Base-by-base conservation (phyloP, 1,140 invertebrate species). In the Aphidius ervi region DNA sequence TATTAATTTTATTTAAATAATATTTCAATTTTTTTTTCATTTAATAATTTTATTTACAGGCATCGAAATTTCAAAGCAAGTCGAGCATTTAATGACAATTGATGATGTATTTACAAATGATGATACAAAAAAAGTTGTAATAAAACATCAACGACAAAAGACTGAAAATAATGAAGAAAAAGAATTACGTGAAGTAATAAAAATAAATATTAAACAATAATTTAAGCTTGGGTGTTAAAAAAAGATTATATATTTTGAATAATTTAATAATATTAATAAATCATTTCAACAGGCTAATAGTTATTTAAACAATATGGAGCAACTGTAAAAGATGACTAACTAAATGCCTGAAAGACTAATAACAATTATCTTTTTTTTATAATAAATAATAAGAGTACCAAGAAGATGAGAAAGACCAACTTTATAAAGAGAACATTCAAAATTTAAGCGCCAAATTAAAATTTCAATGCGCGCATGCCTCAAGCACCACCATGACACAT, bases 61-160 rank as follows among this genome's bases (percentile, higher is more conserved):
- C 71, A 69, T 70, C 78, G n/a, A 78, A 67, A 77, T 70, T 61
- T 76, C 68, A 68, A 82, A 80, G 76, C 80, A 63, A 7, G 56
- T 74, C 6, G 50, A 73, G 70, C 69, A 72, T 69, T 57, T 79
- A 68, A 62, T 68, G 75, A 57, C 71, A 64, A 58, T 64, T 66
- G 16, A 75, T 67, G 58, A 73, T 67, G 58, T 68, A 64, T 40
- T 53, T 0, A 61, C 71, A 64, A n/a, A 75, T 65, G 65, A 79
- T 70, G 59, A 65, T 48, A 78, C 84, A 46, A 8, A 65, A 0
- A 56, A 72, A 45, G 72, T 77, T 58, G 64, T 81, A 39, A 66
- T 75, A 56, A 64, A 67, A 62, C 78, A 75, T 56, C 67, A 70
- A 40, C 50, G 46, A 68, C 68, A 62, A 31, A 63, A 2, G 50